Percentiles rank a stretch among this genome's conserved stretches.
Evolutionary conservation across 2,888 invertebrate species (phyloP).

Genomic region (Epinotia nisella): DNA sequence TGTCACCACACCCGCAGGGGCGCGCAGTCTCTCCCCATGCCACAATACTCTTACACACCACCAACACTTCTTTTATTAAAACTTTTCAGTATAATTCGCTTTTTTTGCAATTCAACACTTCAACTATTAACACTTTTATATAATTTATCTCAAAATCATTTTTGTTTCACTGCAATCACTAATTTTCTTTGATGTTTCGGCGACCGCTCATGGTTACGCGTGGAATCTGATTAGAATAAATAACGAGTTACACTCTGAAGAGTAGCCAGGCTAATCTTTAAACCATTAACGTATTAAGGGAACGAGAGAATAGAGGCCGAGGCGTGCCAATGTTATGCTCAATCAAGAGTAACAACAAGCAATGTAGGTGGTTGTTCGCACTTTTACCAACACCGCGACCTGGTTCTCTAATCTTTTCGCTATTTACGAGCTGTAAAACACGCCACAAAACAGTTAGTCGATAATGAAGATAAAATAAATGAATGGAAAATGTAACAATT

Average conservation of each 20-base stretch:
- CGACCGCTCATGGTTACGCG: conserved; percentile 61
- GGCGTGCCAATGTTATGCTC: conserved; percentile 82
- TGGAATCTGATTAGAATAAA: conserved; percentile 46
- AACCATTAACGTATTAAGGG: conserved; percentile 63
- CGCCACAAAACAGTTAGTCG: conserved; percentile 50
- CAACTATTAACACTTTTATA: conserved; percentile 73
- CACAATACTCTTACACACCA: conserved; percentile 67
- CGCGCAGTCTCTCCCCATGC: conserved; percentile 70
- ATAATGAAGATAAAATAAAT: conserved; percentile 60
- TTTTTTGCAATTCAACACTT: conserved; percentile 67
- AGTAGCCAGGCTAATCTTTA: conserved; percentile 56
- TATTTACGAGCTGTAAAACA: conserved; percentile 48
- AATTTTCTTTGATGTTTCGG: conserved; percentile 72
- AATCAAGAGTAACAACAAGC: conserved; percentile 82
- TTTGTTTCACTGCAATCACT: conserved; percentile 77
- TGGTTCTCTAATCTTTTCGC: conserved; percentile 54
- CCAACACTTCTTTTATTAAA: conserved; percentile 62
- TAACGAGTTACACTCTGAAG: conserved; percentile 49
- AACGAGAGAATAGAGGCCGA: conserved; percentile 74
- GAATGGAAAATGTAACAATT: conserved; percentile 75
- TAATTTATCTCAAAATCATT: conserved; percentile 84
- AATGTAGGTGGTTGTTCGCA: conserved; percentile 70
- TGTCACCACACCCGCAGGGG: conserved; percentile 76
- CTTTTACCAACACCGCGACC: conserved; percentile 64
- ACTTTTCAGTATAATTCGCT: conserved; percentile 52